Evolutionary conservation across 2,113 vertebrate species (phyloP), one percentile per base, ranked within the genome.

Genomic region (Sylvilagus bachmani): DNA sequence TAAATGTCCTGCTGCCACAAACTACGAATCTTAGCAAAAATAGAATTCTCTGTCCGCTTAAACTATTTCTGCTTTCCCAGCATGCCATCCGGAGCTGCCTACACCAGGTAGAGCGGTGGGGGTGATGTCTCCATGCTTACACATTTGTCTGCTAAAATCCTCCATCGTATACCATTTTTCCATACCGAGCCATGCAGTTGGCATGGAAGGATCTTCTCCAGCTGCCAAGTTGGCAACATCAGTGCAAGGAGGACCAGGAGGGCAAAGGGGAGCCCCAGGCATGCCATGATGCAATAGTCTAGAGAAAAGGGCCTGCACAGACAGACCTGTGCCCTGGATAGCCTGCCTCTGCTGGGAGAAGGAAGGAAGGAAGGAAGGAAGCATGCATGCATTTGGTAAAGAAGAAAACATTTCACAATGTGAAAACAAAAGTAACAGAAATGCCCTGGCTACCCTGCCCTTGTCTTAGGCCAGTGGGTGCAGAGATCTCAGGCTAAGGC

Each of bases 1-100:
- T 81, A 88, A 95, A 92, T 62, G 85, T 75, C 79, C 80, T 21
- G 6, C 36, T 81, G 77, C 95, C 89, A 90, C 95, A 94, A 91
- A 86, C 75, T 83, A 64, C 83, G 55, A 83, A 55, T 77, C 70
- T 92, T 89, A 62, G 86, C 75, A 69, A 55, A 92, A 96, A 33
- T 79, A 97, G 86, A 79, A 71, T 71, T 77, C 38, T 79, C 31
- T 92, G 89, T 92, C 64, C 19, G n/a, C 22, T 36, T n/a, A 61
- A 10, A 67, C 44, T 19, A 29, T 29, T 64, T 8, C 22, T 87
- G 67, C 55, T 78, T 29, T 82, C 80, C 36, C 64, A 61, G 88
- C 84, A 77, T 27, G 73, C 55, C 24, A 10, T 55, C 29, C 12
- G 11, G 1, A 6, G 11, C 27, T 4, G 5, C 73, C 25, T 67